phyloP scores from a whole-genome alignment of 2,797 vertebrate species.

The Poeciliopsis infans region DNA sequence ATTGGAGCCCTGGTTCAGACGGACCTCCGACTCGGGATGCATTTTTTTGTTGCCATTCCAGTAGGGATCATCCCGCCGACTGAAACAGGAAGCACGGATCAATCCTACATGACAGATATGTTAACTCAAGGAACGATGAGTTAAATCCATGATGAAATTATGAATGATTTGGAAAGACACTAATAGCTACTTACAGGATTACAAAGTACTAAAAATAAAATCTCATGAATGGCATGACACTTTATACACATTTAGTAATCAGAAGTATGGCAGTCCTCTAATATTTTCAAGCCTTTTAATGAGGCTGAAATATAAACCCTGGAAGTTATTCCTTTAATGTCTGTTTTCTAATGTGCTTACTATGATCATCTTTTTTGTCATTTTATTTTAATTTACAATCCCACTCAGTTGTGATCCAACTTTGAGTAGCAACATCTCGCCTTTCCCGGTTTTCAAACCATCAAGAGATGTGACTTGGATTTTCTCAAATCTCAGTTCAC shows the following conservation, averaged over 20 bases:
- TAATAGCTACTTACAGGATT: neutral
- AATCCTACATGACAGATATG: neutral
- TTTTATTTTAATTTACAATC: neutral
- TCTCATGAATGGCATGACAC: neutral
- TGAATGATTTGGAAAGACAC: neutral
- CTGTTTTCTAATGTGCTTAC: neutral
- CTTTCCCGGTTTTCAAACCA: neutral
- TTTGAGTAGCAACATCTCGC: neutral
- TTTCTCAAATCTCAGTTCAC: neutral
- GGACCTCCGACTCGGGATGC: constrained; percentile 86
- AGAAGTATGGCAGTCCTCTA: neutral
- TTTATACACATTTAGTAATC: neutral
- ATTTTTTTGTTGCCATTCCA: constrained; percentile 97
- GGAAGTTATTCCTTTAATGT: neutral
- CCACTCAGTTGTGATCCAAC: neutral
- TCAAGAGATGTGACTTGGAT: neutral
- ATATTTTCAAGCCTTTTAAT: neutral
- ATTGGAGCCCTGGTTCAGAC: constrained; percentile 89
- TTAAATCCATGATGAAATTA: neutral
- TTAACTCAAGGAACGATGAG: neutral
- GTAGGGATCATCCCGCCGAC: constrained; percentile 91
- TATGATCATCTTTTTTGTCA: neutral
- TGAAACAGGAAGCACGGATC: constrained; percentile 42
- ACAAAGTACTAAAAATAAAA: neutral
- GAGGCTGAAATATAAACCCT: neutral